Base-by-base conservation (phyloP, 2,888 invertebrate species). In the Microdon myrmicae region DNA sequence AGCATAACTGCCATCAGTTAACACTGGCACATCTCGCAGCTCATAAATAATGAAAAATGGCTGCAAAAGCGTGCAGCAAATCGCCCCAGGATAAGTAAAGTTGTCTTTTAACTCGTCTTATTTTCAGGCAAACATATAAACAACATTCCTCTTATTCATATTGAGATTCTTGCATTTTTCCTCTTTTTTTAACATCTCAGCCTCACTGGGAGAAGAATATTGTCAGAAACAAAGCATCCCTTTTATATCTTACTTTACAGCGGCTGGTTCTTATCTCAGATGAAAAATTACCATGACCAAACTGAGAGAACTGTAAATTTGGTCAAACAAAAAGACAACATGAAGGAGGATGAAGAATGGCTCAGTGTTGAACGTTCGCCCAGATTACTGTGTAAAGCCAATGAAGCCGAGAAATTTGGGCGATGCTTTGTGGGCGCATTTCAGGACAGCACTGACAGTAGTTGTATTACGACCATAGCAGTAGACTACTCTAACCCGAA, bases 201-300 rank as follows among this genome's bases (percentile, higher is more conserved):
- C n/a, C n/a, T n/a, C n/a, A n/a, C n/a, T n/a, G n/a, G n/a, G n/a
- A n/a, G n/a, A 26, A 16, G n/a, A 56, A 60, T 37, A 39, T 55
- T 37, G 12, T 1, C 56, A 51, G 35, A 25, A 43, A 55, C 47
- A 47, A 51, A 64, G 45, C 41, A 56, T 56, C 45, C n/a, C 35
- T 64, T 64, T 64, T 64, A 64, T 64, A 64, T 64, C 61, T 64
- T 56, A 64, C 61, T 64, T 64, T 51, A 64, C 49, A 37, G 35
- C 44, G 49, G 49, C 32, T 49, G 56, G 56, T 44, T 61, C 61
- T 56, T 64, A 56, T 64, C 61, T 44, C 20, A 13, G 56, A 64
- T 64, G 61, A 64, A 64, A 56, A 39, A 64, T 64, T 56, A 31
- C 56, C 35, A 60, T 48, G 51, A 14, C 14, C n/a, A n/a, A n/a